phyloP scores from a whole-genome alignment of 2,113 vertebrate genomes.

The Gadus chalcogrammus region DNA sequence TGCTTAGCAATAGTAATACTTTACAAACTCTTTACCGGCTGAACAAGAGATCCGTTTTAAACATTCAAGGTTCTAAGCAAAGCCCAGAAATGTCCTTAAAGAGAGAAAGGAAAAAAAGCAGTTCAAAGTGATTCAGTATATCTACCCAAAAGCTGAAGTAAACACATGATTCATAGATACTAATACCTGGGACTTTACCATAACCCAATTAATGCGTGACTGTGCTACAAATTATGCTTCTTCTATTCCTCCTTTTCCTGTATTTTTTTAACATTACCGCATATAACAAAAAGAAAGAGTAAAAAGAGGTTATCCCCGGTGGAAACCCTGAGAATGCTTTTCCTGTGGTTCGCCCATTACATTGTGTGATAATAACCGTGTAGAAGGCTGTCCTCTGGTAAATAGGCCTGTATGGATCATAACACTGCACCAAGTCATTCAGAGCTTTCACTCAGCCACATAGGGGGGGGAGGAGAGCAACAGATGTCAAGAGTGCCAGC shows the following conservation, averaged over 20 bases:
- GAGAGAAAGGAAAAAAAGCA: too few species aligned
- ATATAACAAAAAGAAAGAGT: slow-evolving; percentile 13
- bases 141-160: too few species aligned
- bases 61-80: too few species aligned
- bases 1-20: too few species aligned
- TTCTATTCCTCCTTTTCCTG: slow-evolving; percentile 18
- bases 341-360: neutral
- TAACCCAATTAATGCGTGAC: slow-evolving; percentile 4
- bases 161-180: too few species aligned
- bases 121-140: too few species aligned
- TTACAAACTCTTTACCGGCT: too few species aligned
- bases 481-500: neutral
- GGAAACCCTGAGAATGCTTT: slow-evolving; percentile 46
- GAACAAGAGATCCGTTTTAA: too few species aligned
- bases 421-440: slow-evolving; percentile 31
- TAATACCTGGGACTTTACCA: neutral
- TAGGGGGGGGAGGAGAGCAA: neutral
- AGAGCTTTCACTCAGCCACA: slow-evolving; percentile 1
- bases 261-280: slow-evolving; percentile 23
- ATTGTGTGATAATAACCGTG: slow-evolving; percentile 12
- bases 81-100: too few species aligned
- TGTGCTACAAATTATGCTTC: slow-evolving; percentile 1
- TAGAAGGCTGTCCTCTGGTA: slow-evolving; percentile 2
- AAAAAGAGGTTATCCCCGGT: slow-evolving; percentile 4
- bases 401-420: neutral